Percentiles rank a stretch among this genome's conserved stretches.
Conservation (phyloP, 2,797 vertebrate genomes). For the Oceanodroma leucorhoa region DNA sequence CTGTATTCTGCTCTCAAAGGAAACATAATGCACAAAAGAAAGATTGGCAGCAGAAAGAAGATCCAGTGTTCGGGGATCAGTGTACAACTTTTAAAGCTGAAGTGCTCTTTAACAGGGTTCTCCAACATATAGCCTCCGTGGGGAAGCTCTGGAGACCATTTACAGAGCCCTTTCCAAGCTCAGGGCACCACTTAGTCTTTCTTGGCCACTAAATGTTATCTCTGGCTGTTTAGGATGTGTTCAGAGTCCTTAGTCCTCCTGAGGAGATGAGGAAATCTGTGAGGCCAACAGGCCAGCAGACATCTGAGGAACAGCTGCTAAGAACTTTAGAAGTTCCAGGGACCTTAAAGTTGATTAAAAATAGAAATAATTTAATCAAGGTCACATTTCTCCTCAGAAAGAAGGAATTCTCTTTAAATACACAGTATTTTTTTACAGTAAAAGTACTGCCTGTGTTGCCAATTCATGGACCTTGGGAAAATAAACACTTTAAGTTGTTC, state of each 20-base stretch:
- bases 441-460: neutral
- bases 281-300: slow-evolving; percentile 13
- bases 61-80: neutral
- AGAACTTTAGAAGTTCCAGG: slow-evolving; percentile 29
- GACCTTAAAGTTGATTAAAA: slow-evolving; percentile 54
- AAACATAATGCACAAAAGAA: neutral
- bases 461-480: neutral
- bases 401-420: slow-evolving; percentile 24
- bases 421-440: neutral
- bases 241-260: neutral
- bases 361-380: slow-evolving; percentile 57
- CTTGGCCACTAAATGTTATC: neutral
- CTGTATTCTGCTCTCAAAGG: neutral
- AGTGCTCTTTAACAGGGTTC: neutral
- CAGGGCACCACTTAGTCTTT: neutral
- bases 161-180: neutral
- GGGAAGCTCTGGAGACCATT: neutral
- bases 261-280: slow-evolving; percentile 15
- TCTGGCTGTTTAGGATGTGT: neutral
- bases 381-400: slow-evolving; percentile 44
- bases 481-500: neutral
- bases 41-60: neutral
- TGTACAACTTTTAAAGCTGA: neutral
- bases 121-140: neutral
- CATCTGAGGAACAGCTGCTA: slow-evolving; percentile 63